These are phyloP conservation scores for Sphaerophoria taeniata DNA, from an alignment of 2,888 invertebrate genomes.

Conservation along the genomic window DNA sequence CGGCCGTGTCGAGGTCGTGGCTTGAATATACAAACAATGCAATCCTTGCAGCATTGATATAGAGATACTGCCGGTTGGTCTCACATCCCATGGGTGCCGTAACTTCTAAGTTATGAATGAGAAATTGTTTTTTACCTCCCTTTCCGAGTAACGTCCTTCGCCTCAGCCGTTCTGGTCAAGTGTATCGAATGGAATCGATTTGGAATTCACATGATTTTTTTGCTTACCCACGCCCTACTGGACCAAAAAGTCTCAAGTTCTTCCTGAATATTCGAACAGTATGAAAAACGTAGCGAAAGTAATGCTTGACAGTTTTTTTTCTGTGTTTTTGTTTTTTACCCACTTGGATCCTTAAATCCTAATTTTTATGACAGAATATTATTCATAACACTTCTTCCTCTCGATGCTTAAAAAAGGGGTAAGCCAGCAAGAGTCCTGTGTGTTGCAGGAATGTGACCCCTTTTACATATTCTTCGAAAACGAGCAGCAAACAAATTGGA, in stretches of 20 bases:
- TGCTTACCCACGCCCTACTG: not conserved
- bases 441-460: slow-evolving; percentile 5
- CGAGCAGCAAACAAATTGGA: slow-evolving; percentile 64
- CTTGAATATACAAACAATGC: slow-evolving; percentile 67
- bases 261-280: slow-evolving; percentile 8
- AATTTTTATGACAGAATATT: slow-evolving; percentile 76
- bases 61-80: slow-evolving; percentile 49
- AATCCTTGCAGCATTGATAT: slow-evolving; percentile 36
- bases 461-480: slow-evolving; percentile 46
- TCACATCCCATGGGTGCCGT: slow-evolving; percentile 82
- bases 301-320: slow-evolving; percentile 70
- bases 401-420: slow-evolving; percentile 42
- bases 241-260: slow-evolving; percentile 13
- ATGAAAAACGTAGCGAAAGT: slow-evolving; percentile 64
- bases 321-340: not conserved
- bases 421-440: not conserved
- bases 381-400: slow-evolving; percentile 74
- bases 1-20: no score
- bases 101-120: slow-evolving; percentile 83
- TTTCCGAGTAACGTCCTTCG: slow-evolving; percentile 3
- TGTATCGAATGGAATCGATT: slow-evolving; percentile 75
- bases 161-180: slow-evolving; percentile 60
- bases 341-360: slow-evolving; percentile 75
- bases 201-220: slow-evolving; percentile 74
- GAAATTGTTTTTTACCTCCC: slow-evolving; percentile 79